Conservation (phyloP, 2,888 invertebrate genomes). For the Leistus spinibarbis region DNA sequence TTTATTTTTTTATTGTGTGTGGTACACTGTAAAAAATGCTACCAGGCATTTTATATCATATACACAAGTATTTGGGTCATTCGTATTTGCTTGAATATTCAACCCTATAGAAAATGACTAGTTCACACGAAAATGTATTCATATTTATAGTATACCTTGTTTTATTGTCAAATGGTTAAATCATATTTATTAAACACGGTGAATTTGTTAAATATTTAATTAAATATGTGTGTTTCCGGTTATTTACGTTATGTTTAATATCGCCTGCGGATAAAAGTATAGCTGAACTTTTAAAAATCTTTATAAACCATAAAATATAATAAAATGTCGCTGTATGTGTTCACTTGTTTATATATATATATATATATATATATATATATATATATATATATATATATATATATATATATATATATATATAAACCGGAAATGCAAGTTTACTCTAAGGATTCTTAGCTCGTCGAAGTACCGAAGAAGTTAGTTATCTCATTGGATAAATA, state of each 20-base stretch:
- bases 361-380: too few relatives aligned
- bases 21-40: constrained; percentile 3
- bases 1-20: constrained; percentile 21
- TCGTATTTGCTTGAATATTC: not conserved
- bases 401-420: too few relatives aligned
- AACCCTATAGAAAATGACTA: not conserved
- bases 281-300: not conserved
- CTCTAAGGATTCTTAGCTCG: too few relatives aligned
- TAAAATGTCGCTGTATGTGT: too few relatives aligned
- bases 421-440: too few relatives aligned
- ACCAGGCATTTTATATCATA: constrained; percentile 11
- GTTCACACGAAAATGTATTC: not conserved
- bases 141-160: not conserved
- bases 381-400: too few relatives aligned
- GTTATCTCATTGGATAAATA: not conserved
- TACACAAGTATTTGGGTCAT: constrained; percentile 21
- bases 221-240: not conserved
- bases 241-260: not conserved
- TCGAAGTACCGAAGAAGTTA: too few relatives aligned
- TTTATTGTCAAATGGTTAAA: not conserved
- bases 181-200: not conserved
- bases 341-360: too few relatives aligned
- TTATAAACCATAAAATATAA: too few relatives aligned
- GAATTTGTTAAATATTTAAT: not conserved
- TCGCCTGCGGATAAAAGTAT: not conserved